Evolutionary conservation across 1,140 invertebrate species (phyloP).

Genomic region (Neodiprion lecontei): DNA sequence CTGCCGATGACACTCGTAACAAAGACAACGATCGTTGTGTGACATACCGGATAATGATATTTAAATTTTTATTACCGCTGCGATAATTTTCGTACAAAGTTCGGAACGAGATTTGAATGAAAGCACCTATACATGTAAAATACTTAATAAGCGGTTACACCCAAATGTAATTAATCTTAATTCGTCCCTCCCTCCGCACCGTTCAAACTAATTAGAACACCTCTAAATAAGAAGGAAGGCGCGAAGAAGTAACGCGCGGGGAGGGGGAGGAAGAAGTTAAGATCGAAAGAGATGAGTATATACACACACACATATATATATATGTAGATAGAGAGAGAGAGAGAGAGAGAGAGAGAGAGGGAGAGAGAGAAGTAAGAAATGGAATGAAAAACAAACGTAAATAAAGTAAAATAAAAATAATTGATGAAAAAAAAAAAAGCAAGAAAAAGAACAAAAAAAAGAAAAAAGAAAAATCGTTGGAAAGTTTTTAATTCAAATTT

Average conservation of each 20-base stretch:
- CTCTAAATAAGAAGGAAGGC: background rate
- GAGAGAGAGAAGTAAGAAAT: too few species aligned
- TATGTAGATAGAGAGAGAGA: too few species aligned
- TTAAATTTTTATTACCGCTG: background rate
- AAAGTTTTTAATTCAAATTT: constrained; percentile 35
- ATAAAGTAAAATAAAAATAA: constrained; percentile 29
- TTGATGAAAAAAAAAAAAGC: constrained; percentile 14
- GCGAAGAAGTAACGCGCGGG: too few species aligned
- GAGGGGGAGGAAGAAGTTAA: too few species aligned
- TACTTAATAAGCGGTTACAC: background rate
- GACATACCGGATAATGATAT: too few species aligned
- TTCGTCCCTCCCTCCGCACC: background rate
- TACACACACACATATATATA: too few species aligned
- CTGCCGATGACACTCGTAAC: constrained; percentile 1
- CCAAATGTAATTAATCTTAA: background rate
- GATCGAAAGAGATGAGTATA: too few species aligned
- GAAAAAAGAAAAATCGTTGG: constrained; percentile 23
- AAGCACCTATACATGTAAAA: background rate
- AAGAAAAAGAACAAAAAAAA: constrained; percentile 29
- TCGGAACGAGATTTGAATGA: background rate
- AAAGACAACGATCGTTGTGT: too few species aligned
- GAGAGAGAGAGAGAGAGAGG: too few species aligned
- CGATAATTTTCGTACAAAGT: background rate
- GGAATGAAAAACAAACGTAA: too few species aligned
- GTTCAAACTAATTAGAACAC: background rate